Evolutionary conservation across 2,888 invertebrate genomes (phyloP).

Genomic region (Cataglyphis livida): DNA sequence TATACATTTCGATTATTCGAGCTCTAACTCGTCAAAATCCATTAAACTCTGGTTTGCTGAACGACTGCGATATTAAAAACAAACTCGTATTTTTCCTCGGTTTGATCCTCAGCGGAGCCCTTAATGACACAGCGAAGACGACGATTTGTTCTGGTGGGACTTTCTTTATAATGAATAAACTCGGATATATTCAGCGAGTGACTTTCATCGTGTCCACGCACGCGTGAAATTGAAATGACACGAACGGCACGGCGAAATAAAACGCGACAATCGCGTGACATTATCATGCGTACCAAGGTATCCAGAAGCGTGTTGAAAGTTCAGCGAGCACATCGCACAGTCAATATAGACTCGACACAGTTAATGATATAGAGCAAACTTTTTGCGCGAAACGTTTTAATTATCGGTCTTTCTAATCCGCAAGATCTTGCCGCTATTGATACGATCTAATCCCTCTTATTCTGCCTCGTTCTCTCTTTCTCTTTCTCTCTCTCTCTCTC

Average conservation of each 20-base stretch:
- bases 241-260: neutral
- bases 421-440: neutral
- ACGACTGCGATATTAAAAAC: constrained; percentile 16
- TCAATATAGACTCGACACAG: neutral
- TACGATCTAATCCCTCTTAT: neutral
- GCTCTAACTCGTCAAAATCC: neutral
- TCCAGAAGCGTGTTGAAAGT: neutral
- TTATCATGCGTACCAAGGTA: neutral
- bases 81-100: neutral
- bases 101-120: neutral
- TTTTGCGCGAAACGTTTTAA: constrained; percentile 7
- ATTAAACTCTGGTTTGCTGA: neutral
- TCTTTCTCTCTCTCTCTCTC: neutral
- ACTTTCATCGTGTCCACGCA: neutral
- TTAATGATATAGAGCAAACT: constrained; percentile 4
- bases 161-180: constrained; percentile 21
- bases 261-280: neutral
- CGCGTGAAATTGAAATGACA: constrained; percentile 5
- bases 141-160: neutral
- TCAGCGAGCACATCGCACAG: neutral
- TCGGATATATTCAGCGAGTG: neutral
- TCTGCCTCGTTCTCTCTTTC: neutral
- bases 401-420: constrained; percentile 16
- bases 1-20: neutral
- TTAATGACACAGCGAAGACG: neutral